phyloP scores from a whole-genome alignment of 1,140 invertebrate species.

The Lasaia peninsularis region DNA sequence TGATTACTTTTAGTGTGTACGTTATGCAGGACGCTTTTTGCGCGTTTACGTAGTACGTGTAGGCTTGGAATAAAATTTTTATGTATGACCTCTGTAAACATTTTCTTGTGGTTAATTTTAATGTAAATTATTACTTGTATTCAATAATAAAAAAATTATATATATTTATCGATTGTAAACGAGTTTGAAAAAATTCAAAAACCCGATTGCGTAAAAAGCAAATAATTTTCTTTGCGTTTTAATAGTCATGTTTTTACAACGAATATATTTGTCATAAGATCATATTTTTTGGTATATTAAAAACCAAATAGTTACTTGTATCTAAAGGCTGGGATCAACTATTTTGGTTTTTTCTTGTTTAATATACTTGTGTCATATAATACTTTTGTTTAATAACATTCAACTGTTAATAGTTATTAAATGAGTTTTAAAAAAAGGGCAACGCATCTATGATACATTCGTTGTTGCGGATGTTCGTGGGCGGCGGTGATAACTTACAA shows the following conservation, averaged over 20 bases:
- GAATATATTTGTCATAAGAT: not conserved
- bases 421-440: too few relatives aligned
- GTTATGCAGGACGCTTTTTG: constrained; percentile 66
- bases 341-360: too few relatives aligned
- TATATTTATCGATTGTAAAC: constrained; percentile 25
- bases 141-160: constrained; percentile 39
- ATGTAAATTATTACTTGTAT: constrained; percentile 71
- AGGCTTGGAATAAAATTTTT: constrained; percentile 63
- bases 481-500: too few relatives aligned
- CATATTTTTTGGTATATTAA: too few relatives aligned
- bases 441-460: too few relatives aligned
- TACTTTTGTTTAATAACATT: too few relatives aligned
- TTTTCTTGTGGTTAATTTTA: constrained; percentile 60
- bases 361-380: too few relatives aligned
- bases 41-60: constrained; percentile 66
- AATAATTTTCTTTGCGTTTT: not conserved
- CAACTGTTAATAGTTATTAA: too few relatives aligned
- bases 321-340: too few relatives aligned
- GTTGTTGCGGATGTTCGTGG: too few relatives aligned
- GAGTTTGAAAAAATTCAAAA: constrained; percentile 19
- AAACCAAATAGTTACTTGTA: too few relatives aligned
- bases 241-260: not conserved
- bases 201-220: constrained; percentile 5
- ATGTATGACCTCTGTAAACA: constrained; percentile 59
- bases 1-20: constrained; percentile 55